Evolutionary conservation across 2,113 vertebrate species (phyloP).

Genomic region (Dicaeum eximium): DNA sequence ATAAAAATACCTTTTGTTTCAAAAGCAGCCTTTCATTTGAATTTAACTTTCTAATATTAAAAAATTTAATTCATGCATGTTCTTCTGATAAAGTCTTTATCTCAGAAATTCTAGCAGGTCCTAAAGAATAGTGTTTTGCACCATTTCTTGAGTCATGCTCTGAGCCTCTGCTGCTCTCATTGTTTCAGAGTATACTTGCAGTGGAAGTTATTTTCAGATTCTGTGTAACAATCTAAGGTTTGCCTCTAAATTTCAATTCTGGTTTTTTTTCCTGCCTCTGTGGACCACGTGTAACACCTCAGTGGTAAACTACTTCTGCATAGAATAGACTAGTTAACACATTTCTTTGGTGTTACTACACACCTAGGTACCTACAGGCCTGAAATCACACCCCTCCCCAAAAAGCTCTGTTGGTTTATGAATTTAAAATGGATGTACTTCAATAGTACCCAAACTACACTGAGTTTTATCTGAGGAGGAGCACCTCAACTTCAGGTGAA

Average conservation of each 20-base stretch:
- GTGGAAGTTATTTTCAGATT: not conserved
- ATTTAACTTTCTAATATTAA: not conserved
- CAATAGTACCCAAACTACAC: not conserved
- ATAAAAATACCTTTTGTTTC: not conserved
- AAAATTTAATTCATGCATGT: not conserved
- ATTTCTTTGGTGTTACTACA: not conserved
- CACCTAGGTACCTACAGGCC: not conserved
- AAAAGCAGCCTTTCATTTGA: not conserved
- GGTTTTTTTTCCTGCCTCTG: not conserved
- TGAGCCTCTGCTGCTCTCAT: not conserved
- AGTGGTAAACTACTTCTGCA: not conserved
- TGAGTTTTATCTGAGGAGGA: not conserved
- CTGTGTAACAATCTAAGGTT: not conserved
- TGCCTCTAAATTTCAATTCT: not conserved
- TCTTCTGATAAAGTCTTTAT: not conserved
- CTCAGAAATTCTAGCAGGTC: not conserved
- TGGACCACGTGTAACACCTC: fast-evolving
- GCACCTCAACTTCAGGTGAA: not conserved
- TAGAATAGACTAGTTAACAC: not conserved
- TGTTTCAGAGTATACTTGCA: not conserved
- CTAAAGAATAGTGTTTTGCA: not conserved
- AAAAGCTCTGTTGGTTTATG: not conserved
- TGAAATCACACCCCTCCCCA: not conserved
- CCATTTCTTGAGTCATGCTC: not conserved
- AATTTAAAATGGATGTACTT: not conserved